A percentile compares a stretch with the other conserved stretches of the same genome.
phyloP scores from a whole-genome alignment of 2,888 invertebrate species.

The Allolobophora icterica region DNA sequence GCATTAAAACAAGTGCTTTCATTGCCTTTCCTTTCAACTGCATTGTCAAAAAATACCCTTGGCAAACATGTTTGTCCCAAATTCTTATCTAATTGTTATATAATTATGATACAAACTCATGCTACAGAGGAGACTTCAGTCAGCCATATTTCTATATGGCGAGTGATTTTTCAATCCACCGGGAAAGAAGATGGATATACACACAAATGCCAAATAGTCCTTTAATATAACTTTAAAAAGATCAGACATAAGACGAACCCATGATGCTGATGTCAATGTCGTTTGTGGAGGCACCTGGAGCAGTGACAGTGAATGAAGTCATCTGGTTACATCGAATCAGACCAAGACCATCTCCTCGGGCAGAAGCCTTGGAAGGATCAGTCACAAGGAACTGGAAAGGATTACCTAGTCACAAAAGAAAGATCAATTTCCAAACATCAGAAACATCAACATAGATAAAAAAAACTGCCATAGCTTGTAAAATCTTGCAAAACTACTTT shows the following conservation, averaged over 20 bases:
- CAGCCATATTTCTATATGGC: not conserved
- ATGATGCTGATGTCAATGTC: conserved; percentile 66
- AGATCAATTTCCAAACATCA: not conserved
- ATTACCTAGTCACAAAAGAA: conserved; percentile 52
- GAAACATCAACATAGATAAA: not conserved
- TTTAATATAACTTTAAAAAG: not conserved
- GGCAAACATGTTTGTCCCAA: not conserved
- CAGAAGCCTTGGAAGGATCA: conserved; percentile 37
- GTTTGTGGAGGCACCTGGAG: conserved; percentile 70
- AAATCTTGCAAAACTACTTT: not conserved
- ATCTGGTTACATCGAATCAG: conserved; percentile 84
- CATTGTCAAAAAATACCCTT: not conserved
- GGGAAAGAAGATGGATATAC: not conserved
- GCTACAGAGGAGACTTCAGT: not conserved
- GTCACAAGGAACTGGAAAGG: conserved; percentile 51
- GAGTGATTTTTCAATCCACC: not conserved
- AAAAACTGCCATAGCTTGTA: not conserved
- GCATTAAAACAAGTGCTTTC: too few relatives aligned
- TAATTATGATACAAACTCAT: not conserved
- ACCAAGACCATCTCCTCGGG: conserved; percentile 76
- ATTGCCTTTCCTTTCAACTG: not conserved
- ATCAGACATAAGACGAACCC: conserved; percentile 65
- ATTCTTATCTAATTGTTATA: not conserved
- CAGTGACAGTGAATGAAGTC: conserved; percentile 86
- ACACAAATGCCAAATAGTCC: not conserved